phyloP scores from a whole-genome alignment of 2,797 vertebrate species.

The Graptemys geographica region DNA sequence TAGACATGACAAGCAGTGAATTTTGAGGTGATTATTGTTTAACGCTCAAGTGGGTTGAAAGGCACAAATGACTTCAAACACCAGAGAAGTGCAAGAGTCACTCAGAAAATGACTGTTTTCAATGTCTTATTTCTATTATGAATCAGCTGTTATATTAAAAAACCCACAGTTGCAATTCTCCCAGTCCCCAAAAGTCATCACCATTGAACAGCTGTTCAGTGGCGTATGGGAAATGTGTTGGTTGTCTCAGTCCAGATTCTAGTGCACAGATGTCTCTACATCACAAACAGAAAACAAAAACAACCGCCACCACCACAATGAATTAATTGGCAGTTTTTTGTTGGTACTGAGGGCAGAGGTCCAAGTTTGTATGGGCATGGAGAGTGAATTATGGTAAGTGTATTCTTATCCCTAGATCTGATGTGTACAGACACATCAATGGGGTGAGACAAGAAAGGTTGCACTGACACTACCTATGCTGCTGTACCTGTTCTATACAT shows the following conservation, averaged over 20 bases:
- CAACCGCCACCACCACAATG: neutral
- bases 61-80: conserved; percentile 10
- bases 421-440: neutral
- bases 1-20: neutral
- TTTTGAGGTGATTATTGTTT: conserved; percentile 31
- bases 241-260: neutral
- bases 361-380: neutral
- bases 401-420: neutral
- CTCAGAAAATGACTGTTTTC: conserved; percentile 10
- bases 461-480: neutral
- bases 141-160: neutral
- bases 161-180: conserved; percentile 11
- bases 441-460: neutral
- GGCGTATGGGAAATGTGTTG: neutral
- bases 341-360: neutral
- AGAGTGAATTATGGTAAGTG: neutral
- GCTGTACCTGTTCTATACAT: neutral
- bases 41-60: conserved; percentile 34
- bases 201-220: conserved; percentile 11
- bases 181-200: neutral
- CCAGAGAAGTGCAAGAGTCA: conserved; percentile 12
- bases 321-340: neutral
- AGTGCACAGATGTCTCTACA: neutral
- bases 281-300: neutral
- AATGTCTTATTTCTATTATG: conserved; percentile 8